A percentile compares a stretch with the other conserved stretches of the same genome.
Evolutionary conservation across 2,888 invertebrate genomes (phyloP).

Genomic region (Orthosia gracilis): DNA sequence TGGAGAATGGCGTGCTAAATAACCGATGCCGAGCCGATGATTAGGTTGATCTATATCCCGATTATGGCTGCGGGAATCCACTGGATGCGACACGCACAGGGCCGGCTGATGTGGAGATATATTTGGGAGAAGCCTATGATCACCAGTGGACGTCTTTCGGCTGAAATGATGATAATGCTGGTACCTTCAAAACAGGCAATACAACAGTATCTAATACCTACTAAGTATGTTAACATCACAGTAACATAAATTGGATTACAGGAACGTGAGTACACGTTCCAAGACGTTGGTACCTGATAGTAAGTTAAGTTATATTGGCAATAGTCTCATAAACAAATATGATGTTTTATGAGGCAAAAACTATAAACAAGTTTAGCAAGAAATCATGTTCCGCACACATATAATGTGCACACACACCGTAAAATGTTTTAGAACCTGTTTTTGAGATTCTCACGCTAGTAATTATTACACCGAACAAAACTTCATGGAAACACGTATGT

Average conservation of each 20-base stretch:
- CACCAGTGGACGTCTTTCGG: no score
- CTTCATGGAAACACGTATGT: background rate
- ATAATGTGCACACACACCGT: slow-evolving; percentile 15
- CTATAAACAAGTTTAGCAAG: slow-evolving; percentile 42
- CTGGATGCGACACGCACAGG: no score
- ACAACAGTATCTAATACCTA: background rate
- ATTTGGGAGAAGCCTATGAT: no score
- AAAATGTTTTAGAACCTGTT: slow-evolving; percentile 18
- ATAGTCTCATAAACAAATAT: slow-evolving; percentile 38
- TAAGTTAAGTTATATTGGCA: slow-evolving; percentile 9
- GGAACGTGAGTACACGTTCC: slow-evolving; percentile 8
- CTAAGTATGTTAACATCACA: slow-evolving; percentile 8
- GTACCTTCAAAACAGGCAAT: background rate
- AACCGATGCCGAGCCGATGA: no score
- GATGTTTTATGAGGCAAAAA: slow-evolving; percentile 26
- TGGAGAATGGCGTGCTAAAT: no score
- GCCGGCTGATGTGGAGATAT: no score
- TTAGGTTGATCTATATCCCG: no score
- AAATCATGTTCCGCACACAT: slow-evolving; percentile 33
- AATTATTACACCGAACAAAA: background rate
- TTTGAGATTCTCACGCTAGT: slow-evolving; percentile 16
- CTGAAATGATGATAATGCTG: background rate
- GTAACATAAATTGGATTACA: slow-evolving; percentile 43
- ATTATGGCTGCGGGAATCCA: no score
- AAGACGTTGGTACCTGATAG: background rate